Evolutionary conservation across 2,797 vertebrate genomes (phyloP).

Genomic region (Lycodopsis pacificus): DNA sequence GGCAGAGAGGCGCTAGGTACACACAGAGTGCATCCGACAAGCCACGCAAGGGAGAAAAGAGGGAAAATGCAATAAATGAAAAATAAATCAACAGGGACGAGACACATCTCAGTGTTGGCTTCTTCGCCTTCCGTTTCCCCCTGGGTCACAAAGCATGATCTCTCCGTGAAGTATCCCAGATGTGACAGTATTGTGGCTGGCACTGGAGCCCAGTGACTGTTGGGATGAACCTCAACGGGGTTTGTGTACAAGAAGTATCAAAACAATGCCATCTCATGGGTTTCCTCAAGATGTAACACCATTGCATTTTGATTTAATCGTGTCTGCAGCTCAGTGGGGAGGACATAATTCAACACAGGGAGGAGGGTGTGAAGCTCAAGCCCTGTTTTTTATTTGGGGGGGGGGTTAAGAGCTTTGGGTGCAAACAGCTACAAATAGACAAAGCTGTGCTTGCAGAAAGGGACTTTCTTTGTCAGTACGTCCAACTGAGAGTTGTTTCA

Average conservation of each 20-base stretch:
- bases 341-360: background rate
- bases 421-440: background rate
- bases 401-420: background rate
- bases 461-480: slow-evolving; percentile 12
- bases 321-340: slow-evolving; percentile 28
- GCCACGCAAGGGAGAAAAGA: slow-evolving; percentile 31
- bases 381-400: background rate
- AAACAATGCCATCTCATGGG: slow-evolving; percentile 50
- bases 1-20: slow-evolving; percentile 33
- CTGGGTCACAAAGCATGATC: slow-evolving; percentile 74
- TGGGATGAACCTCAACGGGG: slow-evolving; percentile 68
- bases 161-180: slow-evolving; percentile 59
- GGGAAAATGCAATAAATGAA: slow-evolving; percentile 32
- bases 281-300: slow-evolving; percentile 46
- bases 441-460: background rate
- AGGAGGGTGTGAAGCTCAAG: background rate
- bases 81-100: slow-evolving; percentile 23
- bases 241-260: slow-evolving; percentile 51
- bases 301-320: slow-evolving; percentile 50
- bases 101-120: slow-evolving; percentile 57
- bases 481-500: background rate
- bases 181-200: slow-evolving; percentile 73
- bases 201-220: slow-evolving; percentile 61
- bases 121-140: slow-evolving; percentile 55
- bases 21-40: slow-evolving; percentile 65